These are phyloP conservation scores for Amia ocellicauda DNA, from an alignment of 2,113 vertebrate species.

Conservation along the genomic window DNA sequence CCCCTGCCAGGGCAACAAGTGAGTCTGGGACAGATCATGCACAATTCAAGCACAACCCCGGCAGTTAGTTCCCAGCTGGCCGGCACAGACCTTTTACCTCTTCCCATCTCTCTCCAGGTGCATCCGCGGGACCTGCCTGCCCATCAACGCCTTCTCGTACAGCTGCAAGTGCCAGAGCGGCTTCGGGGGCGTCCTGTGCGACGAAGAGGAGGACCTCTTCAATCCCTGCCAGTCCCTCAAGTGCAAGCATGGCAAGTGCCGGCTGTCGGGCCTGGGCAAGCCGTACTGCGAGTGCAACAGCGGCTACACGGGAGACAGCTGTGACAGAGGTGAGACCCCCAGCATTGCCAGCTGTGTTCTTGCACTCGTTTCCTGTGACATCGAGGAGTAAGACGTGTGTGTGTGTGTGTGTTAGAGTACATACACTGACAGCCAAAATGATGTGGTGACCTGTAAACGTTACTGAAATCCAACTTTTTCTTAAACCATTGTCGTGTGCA, in stretches of 20 bases:
- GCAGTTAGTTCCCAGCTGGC: background rate
- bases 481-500: no score
- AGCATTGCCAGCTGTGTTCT: no score
- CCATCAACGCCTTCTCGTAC: slow-evolving; percentile 97
- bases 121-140: slow-evolving; percentile 86
- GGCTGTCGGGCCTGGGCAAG: slow-evolving; percentile 87
- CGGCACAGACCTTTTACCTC: no score
- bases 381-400: no score
- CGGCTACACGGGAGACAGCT: slow-evolving; percentile 88
- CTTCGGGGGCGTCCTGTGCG: slow-evolving; percentile 86
- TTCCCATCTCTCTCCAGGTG: slow-evolving; percentile 67
- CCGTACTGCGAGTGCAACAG: slow-evolving; percentile 92
- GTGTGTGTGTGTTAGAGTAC: background rate
- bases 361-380: background rate
- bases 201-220: slow-evolving; percentile 78
- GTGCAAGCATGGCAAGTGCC: slow-evolving; percentile 92
- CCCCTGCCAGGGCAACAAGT: slow-evolving; percentile 96
- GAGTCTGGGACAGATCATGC: slow-evolving; percentile 48
- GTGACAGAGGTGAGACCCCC: slow-evolving; percentile 80
- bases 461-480: no score
- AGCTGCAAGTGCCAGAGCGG: slow-evolving; percentile 94
- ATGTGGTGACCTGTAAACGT: no score
- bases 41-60: background rate
- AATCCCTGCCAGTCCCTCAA: slow-evolving; percentile 81
- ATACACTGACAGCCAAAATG: no score